phyloP scores from a whole-genome alignment of 1,140 invertebrate genomes.

The Papilio xuthus region DNA sequence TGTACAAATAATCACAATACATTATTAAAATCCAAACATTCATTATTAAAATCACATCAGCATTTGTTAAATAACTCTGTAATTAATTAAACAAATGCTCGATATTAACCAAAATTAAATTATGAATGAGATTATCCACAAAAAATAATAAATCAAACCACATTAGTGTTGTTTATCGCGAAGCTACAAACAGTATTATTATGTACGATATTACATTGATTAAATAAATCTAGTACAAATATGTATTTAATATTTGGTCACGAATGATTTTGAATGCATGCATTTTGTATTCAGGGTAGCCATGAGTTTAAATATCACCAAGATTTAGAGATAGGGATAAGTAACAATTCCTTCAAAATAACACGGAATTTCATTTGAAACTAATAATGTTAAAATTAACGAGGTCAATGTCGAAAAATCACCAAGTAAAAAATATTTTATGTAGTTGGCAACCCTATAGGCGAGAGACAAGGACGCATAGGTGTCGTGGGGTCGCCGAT shows the following conservation, averaged over 20 bases:
- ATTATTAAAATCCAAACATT: neutral
- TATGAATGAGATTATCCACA: neutral
- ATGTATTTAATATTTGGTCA: neutral
- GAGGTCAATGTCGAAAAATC: neutral
- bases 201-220: neutral
- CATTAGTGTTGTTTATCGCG: neutral
- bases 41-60: neutral
- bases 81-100: neutral
- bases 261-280: neutral
- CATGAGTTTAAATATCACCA: too few species aligned
- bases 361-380: too few species aligned
- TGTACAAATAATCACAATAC: neutral
- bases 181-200: neutral
- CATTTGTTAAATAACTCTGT: neutral
- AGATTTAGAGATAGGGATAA: too few species aligned
- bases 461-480: conserved; percentile 58
- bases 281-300: neutral
- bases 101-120: conserved; percentile 10
- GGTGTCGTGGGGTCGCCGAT: conserved; percentile 67
- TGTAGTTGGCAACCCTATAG: conserved; percentile 26
- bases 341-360: too few species aligned
- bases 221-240: neutral
- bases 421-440: neutral
- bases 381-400: too few species aligned
- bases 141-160: conserved; percentile 18